A percentile compares a stretch with the other conserved stretches of the same genome.
phyloP scores from a whole-genome alignment of 2,888 invertebrate genomes.

The Phortica magna region DNA sequence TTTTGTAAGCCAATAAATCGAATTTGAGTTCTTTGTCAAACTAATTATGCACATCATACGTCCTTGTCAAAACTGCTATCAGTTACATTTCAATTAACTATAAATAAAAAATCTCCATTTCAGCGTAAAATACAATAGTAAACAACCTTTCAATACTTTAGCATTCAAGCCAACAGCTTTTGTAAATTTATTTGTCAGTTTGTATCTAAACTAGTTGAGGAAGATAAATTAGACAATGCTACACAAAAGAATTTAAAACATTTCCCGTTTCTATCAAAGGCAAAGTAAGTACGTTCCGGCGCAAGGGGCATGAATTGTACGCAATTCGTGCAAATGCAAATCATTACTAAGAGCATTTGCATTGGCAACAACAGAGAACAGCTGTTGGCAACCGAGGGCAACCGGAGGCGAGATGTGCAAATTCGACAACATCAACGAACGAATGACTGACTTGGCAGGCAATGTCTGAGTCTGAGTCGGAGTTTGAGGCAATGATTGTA shows the following conservation, averaged over 20 bases:
- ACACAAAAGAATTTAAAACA: conserved; percentile 54
- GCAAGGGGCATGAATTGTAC: conserved; percentile 9
- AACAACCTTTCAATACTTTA: not conserved
- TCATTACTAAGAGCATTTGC: conserved; percentile 65
- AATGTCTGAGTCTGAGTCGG: no score
- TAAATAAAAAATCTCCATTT: no score
- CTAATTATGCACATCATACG: no score
- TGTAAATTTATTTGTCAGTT: not conserved
- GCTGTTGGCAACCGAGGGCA: not conserved
- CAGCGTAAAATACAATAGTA: not conserved
- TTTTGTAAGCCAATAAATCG: no score
- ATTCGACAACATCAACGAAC: conserved; percentile 5
- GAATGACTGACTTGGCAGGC: not conserved
- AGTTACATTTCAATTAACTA: no score
- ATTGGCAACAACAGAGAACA: conserved; percentile 45
- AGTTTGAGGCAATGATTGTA: no score
- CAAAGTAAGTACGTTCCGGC: not conserved
- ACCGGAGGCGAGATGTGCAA: not conserved
- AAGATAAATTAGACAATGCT: conserved; percentile 62
- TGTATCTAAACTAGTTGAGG: conserved; percentile 46
- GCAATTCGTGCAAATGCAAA: conserved; percentile 62
- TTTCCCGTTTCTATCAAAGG: conserved; percentile 57
- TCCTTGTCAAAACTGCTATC: no score
- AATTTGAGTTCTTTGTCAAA: no score
- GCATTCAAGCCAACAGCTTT: not conserved